These are phyloP conservation scores for Quadriops clusia DNA, from an alignment of 2,888 invertebrate genomes.

Conservation along the genomic window DNA sequence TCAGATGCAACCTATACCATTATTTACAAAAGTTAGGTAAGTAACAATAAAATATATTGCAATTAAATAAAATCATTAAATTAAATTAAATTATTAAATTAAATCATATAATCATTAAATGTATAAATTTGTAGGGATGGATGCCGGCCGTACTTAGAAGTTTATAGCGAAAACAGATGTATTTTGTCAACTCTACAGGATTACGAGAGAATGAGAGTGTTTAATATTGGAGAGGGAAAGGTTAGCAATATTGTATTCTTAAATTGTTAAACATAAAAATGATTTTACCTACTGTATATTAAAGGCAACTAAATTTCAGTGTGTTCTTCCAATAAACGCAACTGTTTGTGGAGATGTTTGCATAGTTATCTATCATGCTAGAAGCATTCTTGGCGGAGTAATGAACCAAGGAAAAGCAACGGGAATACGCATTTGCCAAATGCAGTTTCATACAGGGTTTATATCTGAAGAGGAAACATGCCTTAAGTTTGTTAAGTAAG, in stretches of 20 bases:
- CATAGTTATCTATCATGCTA: slow-evolving; percentile 69
- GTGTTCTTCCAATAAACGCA: slow-evolving; percentile 56
- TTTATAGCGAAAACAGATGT: slow-evolving; percentile 78
- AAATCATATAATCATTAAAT: slow-evolving; percentile 3
- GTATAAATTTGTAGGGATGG: slow-evolving; percentile 57
- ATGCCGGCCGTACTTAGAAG: slow-evolving; percentile 84
- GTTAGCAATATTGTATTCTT: slow-evolving; percentile 32
- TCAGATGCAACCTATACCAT: slow-evolving; percentile 76
- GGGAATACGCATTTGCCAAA: slow-evolving; percentile 73
- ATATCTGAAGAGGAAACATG: slow-evolving; percentile 61
- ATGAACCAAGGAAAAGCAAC: slow-evolving; percentile 55
- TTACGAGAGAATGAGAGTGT: slow-evolving; percentile 77
- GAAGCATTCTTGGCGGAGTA: slow-evolving; percentile 71
- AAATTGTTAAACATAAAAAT: no score
- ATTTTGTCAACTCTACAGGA: slow-evolving; percentile 74
- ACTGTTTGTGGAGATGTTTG: slow-evolving; percentile 79
- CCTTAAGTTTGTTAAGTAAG: slow-evolving; percentile 56
- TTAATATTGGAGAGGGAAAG: slow-evolving; percentile 59
- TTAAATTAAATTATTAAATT: slow-evolving; percentile 9
- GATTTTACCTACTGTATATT: no score
- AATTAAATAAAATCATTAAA: neutral
- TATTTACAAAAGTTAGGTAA: slow-evolving; percentile 83
- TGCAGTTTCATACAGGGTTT: slow-evolving; percentile 86
- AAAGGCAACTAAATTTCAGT: slow-evolving; percentile 28
- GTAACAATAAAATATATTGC: slow-evolving; percentile 14